These are phyloP conservation scores for Drosophila eugracilis DNA, from an alignment of 1,140 invertebrate species.

Conservation along the genomic window DNA sequence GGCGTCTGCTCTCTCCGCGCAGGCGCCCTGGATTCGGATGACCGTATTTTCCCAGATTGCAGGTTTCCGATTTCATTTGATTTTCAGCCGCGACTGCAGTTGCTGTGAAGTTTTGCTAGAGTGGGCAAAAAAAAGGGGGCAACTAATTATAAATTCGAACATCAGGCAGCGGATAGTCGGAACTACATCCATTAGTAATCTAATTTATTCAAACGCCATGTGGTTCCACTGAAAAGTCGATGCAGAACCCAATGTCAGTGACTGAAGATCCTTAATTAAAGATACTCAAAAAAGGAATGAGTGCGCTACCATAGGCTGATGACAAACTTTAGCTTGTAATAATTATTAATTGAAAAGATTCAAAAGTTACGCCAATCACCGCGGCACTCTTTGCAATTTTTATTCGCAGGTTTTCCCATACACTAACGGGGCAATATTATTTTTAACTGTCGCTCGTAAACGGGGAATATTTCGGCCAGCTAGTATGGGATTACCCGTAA, in stretches of 20 bases:
- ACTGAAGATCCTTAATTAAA: neutral
- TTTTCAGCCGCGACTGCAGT: neutral
- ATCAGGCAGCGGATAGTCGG: neutral
- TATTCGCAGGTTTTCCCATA: too few relatives aligned
- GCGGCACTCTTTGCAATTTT: too few relatives aligned
- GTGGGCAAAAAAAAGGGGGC: too few relatives aligned
- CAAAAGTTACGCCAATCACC: too few relatives aligned
- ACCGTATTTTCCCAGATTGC: neutral
- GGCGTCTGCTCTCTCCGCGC: slow-evolving; percentile 8
- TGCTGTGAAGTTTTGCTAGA: neutral
- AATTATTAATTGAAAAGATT: too few relatives aligned
- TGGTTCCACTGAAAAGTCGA: neutral
- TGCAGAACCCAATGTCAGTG: neutral
- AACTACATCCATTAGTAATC: neutral
- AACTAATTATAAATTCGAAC: neutral
- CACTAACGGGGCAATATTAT: too few relatives aligned
- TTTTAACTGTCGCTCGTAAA: too few relatives aligned
- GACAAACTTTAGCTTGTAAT: too few relatives aligned
- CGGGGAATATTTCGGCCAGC: too few relatives aligned
- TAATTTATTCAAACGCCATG: neutral
- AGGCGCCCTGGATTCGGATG: slow-evolving; percentile 8
- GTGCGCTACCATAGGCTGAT: too few relatives aligned
- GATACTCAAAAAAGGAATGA: too few relatives aligned
- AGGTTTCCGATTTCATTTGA: neutral
- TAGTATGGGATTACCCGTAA: too few relatives aligned